Conservation (phyloP, 2,888 invertebrate species). For the Nomada hirtipes region DNA sequence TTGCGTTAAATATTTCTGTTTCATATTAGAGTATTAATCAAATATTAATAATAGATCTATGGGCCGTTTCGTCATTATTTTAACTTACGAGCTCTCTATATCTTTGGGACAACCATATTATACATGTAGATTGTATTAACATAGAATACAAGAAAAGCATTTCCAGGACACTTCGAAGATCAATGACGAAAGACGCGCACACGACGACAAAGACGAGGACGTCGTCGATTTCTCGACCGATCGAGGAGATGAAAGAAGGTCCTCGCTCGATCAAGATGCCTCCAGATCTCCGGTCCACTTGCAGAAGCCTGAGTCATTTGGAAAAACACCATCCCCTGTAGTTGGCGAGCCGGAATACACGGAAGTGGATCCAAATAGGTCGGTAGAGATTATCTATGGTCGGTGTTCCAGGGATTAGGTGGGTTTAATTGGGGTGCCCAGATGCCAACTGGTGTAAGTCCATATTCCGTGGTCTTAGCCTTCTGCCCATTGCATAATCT, state of each 20-base stretch:
- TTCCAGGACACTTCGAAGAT: constrained; percentile 40
- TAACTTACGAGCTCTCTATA: too few species aligned
- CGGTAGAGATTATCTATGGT: constrained; percentile 43
- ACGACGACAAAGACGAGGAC: constrained; percentile 30
- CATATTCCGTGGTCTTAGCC: constrained; percentile 31
- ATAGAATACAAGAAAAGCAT: background rate
- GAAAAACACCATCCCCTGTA: constrained; percentile 51
- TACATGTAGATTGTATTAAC: background rate
- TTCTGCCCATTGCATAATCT: constrained; percentile 30
- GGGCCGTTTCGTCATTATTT: too few species aligned
- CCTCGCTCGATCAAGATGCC: background rate
- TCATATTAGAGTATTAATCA: too few species aligned
- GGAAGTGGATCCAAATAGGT: constrained; percentile 62
- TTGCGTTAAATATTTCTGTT: too few species aligned
- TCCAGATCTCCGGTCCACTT: constrained; percentile 20
- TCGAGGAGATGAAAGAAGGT: constrained; percentile 2
- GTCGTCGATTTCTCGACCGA: constrained; percentile 52
- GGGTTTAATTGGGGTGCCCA: constrained; percentile 49
- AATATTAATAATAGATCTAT: too few species aligned
- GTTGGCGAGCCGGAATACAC: constrained; percentile 69
- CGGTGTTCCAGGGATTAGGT: constrained; percentile 40
- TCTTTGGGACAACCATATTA: too few species aligned
- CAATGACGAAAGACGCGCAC: background rate
- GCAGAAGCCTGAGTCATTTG: constrained; percentile 63
- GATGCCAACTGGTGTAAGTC: constrained; percentile 51